phyloP scores from a whole-genome alignment of 2,888 invertebrate genomes.

The Oxystoma pomonae region DNA sequence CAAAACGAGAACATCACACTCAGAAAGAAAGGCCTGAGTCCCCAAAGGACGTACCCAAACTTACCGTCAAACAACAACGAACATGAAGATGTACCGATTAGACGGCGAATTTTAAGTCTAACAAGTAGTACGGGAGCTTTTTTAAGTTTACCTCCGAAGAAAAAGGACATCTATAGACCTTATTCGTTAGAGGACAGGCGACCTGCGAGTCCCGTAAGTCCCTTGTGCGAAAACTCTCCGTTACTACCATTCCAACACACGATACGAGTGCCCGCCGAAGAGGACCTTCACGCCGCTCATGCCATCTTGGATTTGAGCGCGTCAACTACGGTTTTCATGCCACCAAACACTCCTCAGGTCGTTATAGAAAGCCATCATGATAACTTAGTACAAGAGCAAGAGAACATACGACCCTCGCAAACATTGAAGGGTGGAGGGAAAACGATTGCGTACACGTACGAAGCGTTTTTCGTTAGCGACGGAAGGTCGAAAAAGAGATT shows the following conservation, averaged over 20 bases:
- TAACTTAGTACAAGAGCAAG: constrained; percentile 27
- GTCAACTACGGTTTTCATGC: constrained; percentile 70
- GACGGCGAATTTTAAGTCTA: background rate
- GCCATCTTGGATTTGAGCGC: constrained; percentile 87
- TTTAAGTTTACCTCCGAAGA: constrained; percentile 80
- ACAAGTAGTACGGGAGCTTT: constrained; percentile 76
- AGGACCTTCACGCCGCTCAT: constrained; percentile 82
- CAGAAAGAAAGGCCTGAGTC: background rate
- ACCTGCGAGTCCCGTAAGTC: constrained; percentile 21
- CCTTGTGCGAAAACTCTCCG: constrained; percentile 2
- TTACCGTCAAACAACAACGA: background rate
- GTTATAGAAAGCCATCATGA: constrained; percentile 15
- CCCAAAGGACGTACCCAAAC: background rate
- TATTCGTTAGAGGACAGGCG: constrained; percentile 72
- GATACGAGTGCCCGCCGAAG: constrained; percentile 65
- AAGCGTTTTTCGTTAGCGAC: constrained; percentile 88
- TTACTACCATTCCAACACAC: constrained; percentile 45
- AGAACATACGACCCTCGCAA: constrained; percentile 21
- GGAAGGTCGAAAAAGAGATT: constrained; percentile 67
- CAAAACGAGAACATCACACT: background rate
- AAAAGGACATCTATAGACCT: constrained; percentile 87
- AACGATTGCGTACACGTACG: constrained; percentile 85
- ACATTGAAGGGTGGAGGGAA: constrained; percentile 48
- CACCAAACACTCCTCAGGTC: constrained; percentile 42
- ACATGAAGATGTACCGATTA: background rate